Evolutionary conservation across 2,888 invertebrate genomes (phyloP), one percentile per base, ranked within the genome.

Genomic region (Augiades crinisus): DNA sequence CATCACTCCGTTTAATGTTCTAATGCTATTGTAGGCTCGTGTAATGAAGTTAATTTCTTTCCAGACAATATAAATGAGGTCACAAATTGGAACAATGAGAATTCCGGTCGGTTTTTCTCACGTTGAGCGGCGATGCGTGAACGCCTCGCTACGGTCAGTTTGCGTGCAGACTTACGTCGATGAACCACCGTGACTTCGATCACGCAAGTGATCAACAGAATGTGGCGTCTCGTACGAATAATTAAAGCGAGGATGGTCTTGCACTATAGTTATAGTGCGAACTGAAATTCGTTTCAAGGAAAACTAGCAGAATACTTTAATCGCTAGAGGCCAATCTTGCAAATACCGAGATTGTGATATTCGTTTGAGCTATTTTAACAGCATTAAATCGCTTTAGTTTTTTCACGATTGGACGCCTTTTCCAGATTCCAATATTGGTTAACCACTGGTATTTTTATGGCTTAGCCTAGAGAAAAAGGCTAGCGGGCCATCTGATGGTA

Each of bases 71-170:
- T 64, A 73, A 72, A 78, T 67, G 72, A 74, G 78, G 74, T 75
- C 70, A 71, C 57, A 72, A 72, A 69, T 67, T 67, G 75, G 70
- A 81, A 83, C 82, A 85, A 84, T 81, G 76, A 71, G 62, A 64
- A 71, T 64, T 67, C 62, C 70, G 69, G 69, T 68, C 72, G 73
- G 76, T 74, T 80, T 68, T 84, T 88, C 88, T 76, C 88, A 89
- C 88, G 85, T 64, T 58, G 70, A 61, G 73, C 79, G 74, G 59
- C 85, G 81, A 76, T 76, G 85, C 88, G 79, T 81, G 67, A 79
- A 82, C 69, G 60, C 64, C 66, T 59, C 70, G 77, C 77, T 73
- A 83, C 79, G 86, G 81, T 81, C 76, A 80, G 80, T 78, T 81
- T 75, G 69, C 69, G 71, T 70, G 68, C 67, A 64, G 66, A 72